Percentiles rank a stretch among this genome's conserved stretches.
Conservation (phyloP, 1,140 invertebrate genomes). For the Aphis craccivora region DNA sequence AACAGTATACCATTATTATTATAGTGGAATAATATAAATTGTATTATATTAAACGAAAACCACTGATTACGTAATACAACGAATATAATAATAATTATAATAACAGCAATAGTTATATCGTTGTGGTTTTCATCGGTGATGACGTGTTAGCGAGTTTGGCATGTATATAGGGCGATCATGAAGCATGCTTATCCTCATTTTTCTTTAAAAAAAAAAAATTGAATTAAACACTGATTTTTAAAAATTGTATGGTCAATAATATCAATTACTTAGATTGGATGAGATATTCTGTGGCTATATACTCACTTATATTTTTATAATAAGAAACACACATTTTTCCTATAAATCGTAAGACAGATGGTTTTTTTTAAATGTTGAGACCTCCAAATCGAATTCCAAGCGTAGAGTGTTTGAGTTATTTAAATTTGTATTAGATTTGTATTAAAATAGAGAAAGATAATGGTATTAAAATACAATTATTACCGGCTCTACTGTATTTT, state of each 20-base stretch:
- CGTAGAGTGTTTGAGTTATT: background rate
- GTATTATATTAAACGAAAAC: background rate
- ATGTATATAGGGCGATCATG: background rate
- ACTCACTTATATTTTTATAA: background rate
- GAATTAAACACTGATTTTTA: background rate
- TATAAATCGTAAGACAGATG: background rate
- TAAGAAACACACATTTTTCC: background rate
- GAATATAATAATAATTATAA: background rate
- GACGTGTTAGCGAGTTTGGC: background rate
- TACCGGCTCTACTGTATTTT: background rate
- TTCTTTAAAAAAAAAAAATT: background rate
- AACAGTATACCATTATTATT: background rate
- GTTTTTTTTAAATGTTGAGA: background rate
- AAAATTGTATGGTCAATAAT: background rate
- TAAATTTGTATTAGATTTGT: background rate
- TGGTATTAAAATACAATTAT: too few species aligned
- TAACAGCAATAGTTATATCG: background rate
- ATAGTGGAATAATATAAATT: background rate
- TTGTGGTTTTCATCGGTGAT: background rate
- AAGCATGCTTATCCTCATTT: background rate
- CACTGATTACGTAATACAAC: background rate
- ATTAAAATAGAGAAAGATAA: too few species aligned
- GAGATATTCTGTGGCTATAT: background rate
- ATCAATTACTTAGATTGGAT: background rate
- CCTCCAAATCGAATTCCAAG: background rate